Evolutionary conservation across 1,140 invertebrate genomes (phyloP).

Genomic region (Branchinecta lindahli): DNA sequence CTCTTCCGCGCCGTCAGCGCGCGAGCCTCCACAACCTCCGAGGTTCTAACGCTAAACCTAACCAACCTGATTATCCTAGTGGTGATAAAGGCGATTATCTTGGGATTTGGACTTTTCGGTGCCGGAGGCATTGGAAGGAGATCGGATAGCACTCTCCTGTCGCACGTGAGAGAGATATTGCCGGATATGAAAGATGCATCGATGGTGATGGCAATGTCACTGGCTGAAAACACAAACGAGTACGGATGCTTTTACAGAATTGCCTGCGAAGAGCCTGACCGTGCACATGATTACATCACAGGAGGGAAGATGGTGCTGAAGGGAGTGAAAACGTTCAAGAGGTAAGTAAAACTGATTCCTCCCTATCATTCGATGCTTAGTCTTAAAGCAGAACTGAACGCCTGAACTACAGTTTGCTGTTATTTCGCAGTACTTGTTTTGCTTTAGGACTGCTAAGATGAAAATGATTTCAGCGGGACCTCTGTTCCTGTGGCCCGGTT

Average conservation of each 20-base stretch:
- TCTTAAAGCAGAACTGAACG: background rate
- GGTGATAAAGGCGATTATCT: conserved; percentile 59
- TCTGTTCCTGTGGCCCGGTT: too few species aligned
- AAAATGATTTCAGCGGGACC: too few species aligned
- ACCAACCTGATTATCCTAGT: conserved; percentile 62
- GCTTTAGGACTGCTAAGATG: too few species aligned
- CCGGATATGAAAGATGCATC: conserved; percentile 48
- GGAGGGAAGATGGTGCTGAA: conserved; percentile 55
- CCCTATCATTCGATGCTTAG: background rate
- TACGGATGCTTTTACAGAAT: conserved; percentile 55
- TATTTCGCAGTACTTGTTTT: too few species aligned
- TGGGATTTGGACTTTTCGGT: conserved; percentile 45
- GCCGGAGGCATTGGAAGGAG: conserved; percentile 13
- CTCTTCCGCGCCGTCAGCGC: conserved; percentile 15
- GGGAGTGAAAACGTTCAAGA: conserved; percentile 47
- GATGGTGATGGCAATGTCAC: conserved; percentile 48
- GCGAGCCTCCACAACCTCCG: conserved; percentile 26
- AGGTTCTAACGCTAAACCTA: conserved; percentile 65
- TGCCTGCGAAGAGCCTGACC: conserved; percentile 52
- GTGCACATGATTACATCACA: conserved; percentile 51
- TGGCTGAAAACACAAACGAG: conserved; percentile 43
- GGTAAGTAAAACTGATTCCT: conserved; percentile 35
- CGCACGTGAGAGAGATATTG: conserved; percentile 26
- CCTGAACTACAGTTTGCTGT: too few species aligned
- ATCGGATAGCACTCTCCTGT: conserved; percentile 39